Evolutionary conservation across 1,140 invertebrate species (phyloP), one percentile per base, ranked within the genome.

Genomic region (Drosophila sproati): DNA sequence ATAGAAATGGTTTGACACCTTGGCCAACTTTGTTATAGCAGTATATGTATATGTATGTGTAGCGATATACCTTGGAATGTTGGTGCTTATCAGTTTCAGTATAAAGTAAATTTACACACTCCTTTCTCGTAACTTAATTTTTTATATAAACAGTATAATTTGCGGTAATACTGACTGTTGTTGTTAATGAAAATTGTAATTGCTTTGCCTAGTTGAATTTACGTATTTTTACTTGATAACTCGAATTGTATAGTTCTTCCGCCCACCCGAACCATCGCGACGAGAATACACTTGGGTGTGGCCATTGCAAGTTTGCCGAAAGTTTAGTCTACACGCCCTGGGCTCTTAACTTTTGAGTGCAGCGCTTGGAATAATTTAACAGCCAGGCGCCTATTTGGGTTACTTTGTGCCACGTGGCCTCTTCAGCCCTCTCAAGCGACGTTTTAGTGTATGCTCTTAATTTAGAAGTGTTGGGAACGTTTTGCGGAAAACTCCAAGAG

Each of bases 381-480:
- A 78, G 68, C 34, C 69, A 41, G 68, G 31, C 56, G 67, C 56
- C 61, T 55, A 60, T 72, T 78, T 52, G 37, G 60, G 73, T 6
- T 34, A 43, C 56, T 50, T 10, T 43, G 20, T 35, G 60, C 59
- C 55, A 59, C 63, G 47, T 63, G 54, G 43, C 29, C 56, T 35
- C 67, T 73, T 68, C 51, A 76, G 66, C n/a, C 54, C 64, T 62
- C 75, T 74, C 28, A 6, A 60, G 63, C 55, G 71, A 70, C 60
- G 72, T 62, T 67, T 70, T 75, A 71, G 70, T 60, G 62, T 57
- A 39, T 75, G 78, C 62, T 75, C 67, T 75, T 78, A 75, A 78
- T 80, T 78, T 73, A 70, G 51, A 75, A 80, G 76, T 80, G 78
- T 75, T 80, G 71, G 62, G 74, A 66, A 69, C 78, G 70, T 69